phyloP scores from a whole-genome alignment of 2,113 vertebrate genomes.

The Gadus macrocephalus region DNA sequence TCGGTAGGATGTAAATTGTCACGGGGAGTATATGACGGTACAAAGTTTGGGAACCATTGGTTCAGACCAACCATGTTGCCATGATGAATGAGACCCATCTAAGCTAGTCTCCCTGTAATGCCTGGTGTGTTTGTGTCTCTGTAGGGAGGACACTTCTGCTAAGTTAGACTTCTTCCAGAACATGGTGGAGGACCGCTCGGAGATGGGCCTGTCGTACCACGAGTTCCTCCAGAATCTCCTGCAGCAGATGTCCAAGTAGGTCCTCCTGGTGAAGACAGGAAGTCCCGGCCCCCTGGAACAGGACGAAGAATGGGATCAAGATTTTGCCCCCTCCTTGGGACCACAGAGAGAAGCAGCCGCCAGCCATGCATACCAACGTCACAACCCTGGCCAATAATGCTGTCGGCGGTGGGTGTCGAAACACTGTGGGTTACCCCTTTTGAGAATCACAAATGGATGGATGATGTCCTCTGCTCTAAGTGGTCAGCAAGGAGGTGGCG shows the following conservation, averaged over 20 bases:
- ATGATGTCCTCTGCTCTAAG: too few species aligned
- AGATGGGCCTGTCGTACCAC: conserved; percentile 87
- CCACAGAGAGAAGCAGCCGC: neutral
- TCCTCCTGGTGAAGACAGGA: too few species aligned
- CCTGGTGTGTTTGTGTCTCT: conserved; percentile 25
- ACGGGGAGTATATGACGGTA: too few species aligned
- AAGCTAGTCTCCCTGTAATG: too few species aligned
- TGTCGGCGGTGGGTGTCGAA: too few species aligned
- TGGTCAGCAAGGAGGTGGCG: too few species aligned
- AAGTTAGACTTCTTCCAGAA: conserved; percentile 88
- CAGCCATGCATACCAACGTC: neutral
- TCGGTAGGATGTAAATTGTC: too few species aligned
- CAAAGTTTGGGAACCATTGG: too few species aligned
- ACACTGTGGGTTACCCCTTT: too few species aligned
- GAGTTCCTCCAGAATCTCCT: conserved; percentile 94
- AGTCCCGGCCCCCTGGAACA: neutral
- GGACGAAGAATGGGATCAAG: neutral
- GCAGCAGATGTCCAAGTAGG: conserved; percentile 87
- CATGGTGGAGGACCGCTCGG: conserved; percentile 90
- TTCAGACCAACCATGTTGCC: too few species aligned
- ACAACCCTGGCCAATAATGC: neutral
- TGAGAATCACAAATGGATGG: too few species aligned
- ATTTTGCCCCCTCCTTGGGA: neutral
- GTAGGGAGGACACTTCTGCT: conserved; percentile 84
- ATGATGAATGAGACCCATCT: too few species aligned